Base-by-base conservation (phyloP, 2,888 invertebrate genomes). In the Caenorhabditis auriculariae region DNA sequence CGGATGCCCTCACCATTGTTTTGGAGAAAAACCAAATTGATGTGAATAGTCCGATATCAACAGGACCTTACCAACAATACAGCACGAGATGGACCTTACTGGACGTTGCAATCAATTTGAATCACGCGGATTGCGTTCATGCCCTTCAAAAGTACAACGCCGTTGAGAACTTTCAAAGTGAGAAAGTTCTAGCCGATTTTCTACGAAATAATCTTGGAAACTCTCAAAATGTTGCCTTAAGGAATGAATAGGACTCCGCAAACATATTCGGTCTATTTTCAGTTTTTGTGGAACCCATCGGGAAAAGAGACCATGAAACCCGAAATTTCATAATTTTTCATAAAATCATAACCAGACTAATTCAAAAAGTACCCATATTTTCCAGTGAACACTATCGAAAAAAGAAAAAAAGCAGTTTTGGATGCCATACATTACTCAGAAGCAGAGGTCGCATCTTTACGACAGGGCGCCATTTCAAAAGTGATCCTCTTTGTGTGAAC, bases 101-200 rank as follows among this genome's bases (percentile, higher is more conserved):
- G 82, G 95, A 95, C 83, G 90, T 95, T 65, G 93, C 95, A 0
- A 90, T 93, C 49, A 86, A 95, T 81, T 90, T 91, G 81, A 90
- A 90, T 83, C 91, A 93, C 83, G 87, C 89, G 74, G 88, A 89
- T 49, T 88, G 95, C 83, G 90, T 90, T 54, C 91, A 89, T 84
- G 89, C 93, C 88, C 87, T 96, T 64, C 88, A 93, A 81, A 88
- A 90, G 70, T 78, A 83, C 54, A 85, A 85, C 6, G 85, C 84
- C 2, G 78, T 79, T 27, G 85, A 86, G 71, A 84, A 83, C 60
- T 75, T 81, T 15, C 67, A 78, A 59, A 82, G 85, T 85, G 41
- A 66, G 64, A 23, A 26, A 24, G 21, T 12, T 12, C 15, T 15
- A 44, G 1, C 35, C 19, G n/a, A 9, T 50, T 6, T n/a, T 24